Evolutionary conservation across 2,797 vertebrate species (phyloP).

Genomic region (Muscicapa comitata): DNA sequence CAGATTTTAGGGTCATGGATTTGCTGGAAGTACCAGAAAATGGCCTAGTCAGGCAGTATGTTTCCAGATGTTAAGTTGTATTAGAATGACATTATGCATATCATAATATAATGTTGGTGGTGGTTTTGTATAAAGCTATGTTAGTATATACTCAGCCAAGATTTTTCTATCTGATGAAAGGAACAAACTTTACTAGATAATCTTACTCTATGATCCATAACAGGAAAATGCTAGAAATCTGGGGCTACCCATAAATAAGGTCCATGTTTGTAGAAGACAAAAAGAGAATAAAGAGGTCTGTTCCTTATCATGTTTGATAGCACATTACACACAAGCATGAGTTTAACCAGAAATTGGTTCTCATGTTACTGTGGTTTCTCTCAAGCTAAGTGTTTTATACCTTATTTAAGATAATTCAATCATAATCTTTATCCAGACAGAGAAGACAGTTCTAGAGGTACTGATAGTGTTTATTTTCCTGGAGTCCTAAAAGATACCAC

Average conservation of each 20-base stretch:
- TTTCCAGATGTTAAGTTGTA: background rate
- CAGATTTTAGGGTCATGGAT: background rate
- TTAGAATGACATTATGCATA: background rate
- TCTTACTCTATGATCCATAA: background rate
- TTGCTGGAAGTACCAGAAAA: background rate
- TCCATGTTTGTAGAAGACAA: background rate
- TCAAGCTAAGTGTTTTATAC: background rate
- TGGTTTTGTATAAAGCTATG: background rate
- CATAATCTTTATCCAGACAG: background rate
- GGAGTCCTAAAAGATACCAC: background rate
- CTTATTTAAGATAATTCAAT: background rate
- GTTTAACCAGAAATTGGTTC: background rate
- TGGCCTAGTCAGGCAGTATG: background rate
- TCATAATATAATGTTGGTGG: background rate
- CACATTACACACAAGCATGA: background rate
- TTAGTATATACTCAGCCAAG: background rate
- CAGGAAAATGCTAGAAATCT: background rate
- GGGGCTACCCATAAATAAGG: background rate
- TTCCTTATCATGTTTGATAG: background rate
- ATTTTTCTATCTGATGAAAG: background rate
- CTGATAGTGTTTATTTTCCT: background rate
- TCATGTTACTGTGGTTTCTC: background rate
- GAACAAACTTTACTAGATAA: background rate
- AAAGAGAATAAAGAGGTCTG: background rate
- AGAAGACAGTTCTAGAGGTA: background rate